These are phyloP conservation scores for Cochlearius cochlearius DNA, from an alignment of 2,113 vertebrate genomes.

Conservation along the genomic window DNA sequence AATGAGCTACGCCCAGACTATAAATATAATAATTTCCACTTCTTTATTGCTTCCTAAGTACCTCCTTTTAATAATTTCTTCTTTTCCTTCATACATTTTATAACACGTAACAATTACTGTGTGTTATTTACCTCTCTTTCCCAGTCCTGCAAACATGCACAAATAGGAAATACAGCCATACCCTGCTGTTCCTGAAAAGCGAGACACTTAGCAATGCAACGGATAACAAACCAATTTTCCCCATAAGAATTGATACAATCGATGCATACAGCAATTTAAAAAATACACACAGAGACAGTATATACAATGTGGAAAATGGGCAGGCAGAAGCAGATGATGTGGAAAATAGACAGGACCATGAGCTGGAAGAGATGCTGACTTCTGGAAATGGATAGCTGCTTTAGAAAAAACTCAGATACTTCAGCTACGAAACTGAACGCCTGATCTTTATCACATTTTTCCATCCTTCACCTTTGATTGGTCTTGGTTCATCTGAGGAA, in stretches of 20 bases:
- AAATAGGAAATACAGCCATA: background rate
- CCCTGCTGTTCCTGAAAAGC: background rate
- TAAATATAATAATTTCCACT: background rate
- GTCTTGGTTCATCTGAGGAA: background rate
- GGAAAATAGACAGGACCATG: background rate
- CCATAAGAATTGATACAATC: background rate
- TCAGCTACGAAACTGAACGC: background rate
- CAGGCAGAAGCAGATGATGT: background rate
- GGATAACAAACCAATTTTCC: background rate
- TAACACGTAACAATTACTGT: background rate
- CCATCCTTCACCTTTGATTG: background rate
- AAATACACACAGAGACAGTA: background rate
- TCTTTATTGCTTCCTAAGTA: background rate
- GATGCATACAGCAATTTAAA: background rate
- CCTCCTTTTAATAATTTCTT: background rate
- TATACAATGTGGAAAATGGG: rapidly evolving
- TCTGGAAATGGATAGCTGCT: background rate
- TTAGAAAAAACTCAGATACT: background rate
- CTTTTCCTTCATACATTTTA: background rate
- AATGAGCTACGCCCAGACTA: background rate
- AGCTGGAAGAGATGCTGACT: background rate
- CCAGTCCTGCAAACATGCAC: background rate
- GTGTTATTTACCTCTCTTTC: background rate
- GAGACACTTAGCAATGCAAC: background rate
- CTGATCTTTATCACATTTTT: background rate